Conservation (phyloP, 2,888 invertebrate genomes). For the Lysandra coridon region DNA sequence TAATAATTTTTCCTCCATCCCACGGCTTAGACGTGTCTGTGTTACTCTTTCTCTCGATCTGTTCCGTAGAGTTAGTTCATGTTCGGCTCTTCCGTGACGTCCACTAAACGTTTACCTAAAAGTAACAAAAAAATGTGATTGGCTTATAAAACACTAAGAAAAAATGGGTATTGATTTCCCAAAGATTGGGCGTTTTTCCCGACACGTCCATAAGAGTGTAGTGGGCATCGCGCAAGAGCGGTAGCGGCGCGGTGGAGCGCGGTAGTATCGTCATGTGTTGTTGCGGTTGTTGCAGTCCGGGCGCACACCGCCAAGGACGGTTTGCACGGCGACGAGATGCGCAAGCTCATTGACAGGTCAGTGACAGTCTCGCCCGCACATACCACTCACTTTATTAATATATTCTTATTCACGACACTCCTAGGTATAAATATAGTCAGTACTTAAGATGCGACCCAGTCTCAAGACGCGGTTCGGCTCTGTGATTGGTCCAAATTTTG, state of each 20-base stretch:
- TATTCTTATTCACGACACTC: not conserved
- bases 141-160: not conserved
- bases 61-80: constrained; percentile 73
- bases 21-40: constrained; percentile 75
- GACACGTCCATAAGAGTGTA: constrained; percentile 30
- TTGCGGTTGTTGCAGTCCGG: constrained; percentile 83
- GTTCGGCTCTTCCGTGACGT: constrained; percentile 57
- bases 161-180: not conserved
- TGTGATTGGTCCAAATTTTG: no score
- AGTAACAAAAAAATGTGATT: not conserved
- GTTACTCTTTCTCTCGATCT: constrained; percentile 65
- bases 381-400: constrained; percentile 24
- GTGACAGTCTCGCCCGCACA: constrained; percentile 59
- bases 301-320: constrained; percentile 91
- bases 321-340: constrained; percentile 97
- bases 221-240: constrained; percentile 55
- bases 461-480: no score
- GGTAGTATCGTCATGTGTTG: constrained; percentile 77
- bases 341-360: constrained; percentile 98
- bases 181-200: not conserved
- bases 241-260: constrained; percentile 64
- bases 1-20: constrained; percentile 47
- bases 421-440: not conserved
- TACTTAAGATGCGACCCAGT: no score
- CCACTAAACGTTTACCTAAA: constrained; percentile 40